Base-by-base conservation (phyloP, 1,140 invertebrate species). In the Camponotus floridanus region DNA sequence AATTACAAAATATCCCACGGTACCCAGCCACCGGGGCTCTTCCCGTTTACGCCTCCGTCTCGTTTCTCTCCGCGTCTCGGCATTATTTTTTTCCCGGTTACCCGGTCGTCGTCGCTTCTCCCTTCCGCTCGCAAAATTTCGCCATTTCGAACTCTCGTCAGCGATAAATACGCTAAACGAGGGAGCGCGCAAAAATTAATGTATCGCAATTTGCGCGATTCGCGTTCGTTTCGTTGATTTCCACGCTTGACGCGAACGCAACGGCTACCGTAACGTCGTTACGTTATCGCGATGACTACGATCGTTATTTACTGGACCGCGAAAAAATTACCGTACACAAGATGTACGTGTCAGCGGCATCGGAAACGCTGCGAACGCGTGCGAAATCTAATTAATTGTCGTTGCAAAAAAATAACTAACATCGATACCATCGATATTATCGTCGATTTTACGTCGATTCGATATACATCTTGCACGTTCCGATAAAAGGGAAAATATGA, bases 1-100 rank as follows among this genome's bases (percentile, higher is more conserved):
- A 90, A 90, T 90, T 90, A 87, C 89, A 86, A 90, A 90, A 90
- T 90, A 90, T 90, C 73, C 71, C 86, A 45, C 57, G 8, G 67
- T 78, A 51, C 42, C 80, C 87, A 31, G 3, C n/a, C 36, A 11
- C 39, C 9, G 26, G 18, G 26, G 18, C 39, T 62, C 26, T 39
- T 26, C 59, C 42, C 26, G 55, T 65, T 59, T n/a, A 39, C 59
- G 57, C 64, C 48, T 65, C 9, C 81, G 9, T 64, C 26, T 74
- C 73, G 26, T 45, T 3, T 45, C 42, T 42, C 48, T 62, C 18
- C 51, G 31, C 61, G 68, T 65, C 71, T 33, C 59, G 11, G 18
- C 84, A 80, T 89, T 88, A 86, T 89, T 88, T 86, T 73, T 86
- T 76, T 78, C 83, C 33, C 9, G 31, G 33, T 57, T 31, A 42